Conservation (phyloP, 2,113 vertebrate species). For the Heloderma charlesbogerti region DNA sequence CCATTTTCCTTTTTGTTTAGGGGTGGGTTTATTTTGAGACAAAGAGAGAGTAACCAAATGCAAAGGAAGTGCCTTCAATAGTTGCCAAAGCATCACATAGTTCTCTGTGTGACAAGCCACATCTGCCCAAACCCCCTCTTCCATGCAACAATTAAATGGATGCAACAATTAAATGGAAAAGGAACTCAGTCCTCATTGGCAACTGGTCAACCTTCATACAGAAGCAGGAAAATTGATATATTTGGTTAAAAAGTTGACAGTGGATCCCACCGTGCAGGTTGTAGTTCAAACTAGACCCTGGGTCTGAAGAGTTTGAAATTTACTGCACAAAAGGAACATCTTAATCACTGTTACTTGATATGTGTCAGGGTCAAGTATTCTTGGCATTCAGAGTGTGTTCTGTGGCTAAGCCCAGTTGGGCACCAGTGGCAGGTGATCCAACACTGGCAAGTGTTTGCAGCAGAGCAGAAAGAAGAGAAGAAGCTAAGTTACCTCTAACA, state of each 20-base stretch:
- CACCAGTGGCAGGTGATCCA: not conserved
- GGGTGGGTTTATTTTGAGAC: not conserved
- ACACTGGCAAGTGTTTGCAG: not conserved
- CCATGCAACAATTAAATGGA: not conserved
- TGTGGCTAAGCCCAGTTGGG: not conserved
- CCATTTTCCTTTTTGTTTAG: too few relatives aligned
- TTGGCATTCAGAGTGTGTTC: not conserved
- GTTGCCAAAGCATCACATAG: not conserved
- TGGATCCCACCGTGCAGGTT: not conserved
- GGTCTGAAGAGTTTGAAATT: not conserved
- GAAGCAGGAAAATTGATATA: not conserved
- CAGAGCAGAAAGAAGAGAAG: not conserved
- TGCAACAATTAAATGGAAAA: not conserved
- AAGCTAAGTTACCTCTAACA: not conserved
- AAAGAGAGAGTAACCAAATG: not conserved
- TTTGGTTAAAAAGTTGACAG: not conserved
- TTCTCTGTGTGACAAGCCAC: not conserved
- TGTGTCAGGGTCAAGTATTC: not conserved
- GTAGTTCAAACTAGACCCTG: not conserved
- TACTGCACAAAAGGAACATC: not conserved
- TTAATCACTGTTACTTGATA: not conserved
- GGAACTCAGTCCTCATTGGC: not conserved
- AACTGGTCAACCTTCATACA: not conserved
- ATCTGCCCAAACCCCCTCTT: not conserved
- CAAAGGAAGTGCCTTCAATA: not conserved